Percentiles rank a stretch among this genome's conserved stretches.
Conservation (phyloP, 2,797 vertebrate species). For the Phataginus tetradactyla region DNA sequence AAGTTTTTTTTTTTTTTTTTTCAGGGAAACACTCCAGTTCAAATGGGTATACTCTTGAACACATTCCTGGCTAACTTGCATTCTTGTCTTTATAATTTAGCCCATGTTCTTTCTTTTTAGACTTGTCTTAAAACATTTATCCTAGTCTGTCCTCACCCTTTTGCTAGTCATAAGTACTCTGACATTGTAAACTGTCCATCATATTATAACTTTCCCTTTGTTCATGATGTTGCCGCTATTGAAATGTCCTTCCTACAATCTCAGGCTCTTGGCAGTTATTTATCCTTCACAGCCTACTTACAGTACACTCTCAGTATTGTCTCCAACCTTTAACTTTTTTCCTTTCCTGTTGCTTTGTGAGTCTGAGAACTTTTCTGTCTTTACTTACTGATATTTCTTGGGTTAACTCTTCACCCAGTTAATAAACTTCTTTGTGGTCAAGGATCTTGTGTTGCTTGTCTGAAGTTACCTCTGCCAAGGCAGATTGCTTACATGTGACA, state of each 20-base stretch:
- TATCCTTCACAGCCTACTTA: neutral
- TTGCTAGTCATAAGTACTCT: neutral
- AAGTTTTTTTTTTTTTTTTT: neutral
- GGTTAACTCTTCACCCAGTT: neutral
- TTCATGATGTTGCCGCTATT: neutral
- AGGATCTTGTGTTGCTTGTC: neutral
- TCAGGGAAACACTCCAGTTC: neutral
- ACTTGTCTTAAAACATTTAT: neutral
- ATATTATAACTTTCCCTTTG: neutral
- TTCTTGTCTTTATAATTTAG: neutral
- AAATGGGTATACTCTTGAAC: neutral
- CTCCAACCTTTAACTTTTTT: slow-evolving; percentile 12
- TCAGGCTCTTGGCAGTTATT: neutral
- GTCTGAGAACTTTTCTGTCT: slow-evolving; percentile 3
- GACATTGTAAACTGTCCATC: neutral
- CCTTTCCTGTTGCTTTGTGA: slow-evolving; percentile 38
- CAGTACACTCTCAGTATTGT: neutral
- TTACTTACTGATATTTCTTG: slow-evolving; percentile 42
- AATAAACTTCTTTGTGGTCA: neutral
- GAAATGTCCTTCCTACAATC: neutral
- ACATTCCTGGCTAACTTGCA: slow-evolving; percentile 5
- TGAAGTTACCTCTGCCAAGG: neutral
- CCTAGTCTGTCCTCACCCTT: neutral
- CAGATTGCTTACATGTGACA: neutral
- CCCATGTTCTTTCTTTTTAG: neutral